These are phyloP conservation scores for Hemiprocne comata DNA, from an alignment of 2,113 vertebrate species.

Conservation along the genomic window DNA sequence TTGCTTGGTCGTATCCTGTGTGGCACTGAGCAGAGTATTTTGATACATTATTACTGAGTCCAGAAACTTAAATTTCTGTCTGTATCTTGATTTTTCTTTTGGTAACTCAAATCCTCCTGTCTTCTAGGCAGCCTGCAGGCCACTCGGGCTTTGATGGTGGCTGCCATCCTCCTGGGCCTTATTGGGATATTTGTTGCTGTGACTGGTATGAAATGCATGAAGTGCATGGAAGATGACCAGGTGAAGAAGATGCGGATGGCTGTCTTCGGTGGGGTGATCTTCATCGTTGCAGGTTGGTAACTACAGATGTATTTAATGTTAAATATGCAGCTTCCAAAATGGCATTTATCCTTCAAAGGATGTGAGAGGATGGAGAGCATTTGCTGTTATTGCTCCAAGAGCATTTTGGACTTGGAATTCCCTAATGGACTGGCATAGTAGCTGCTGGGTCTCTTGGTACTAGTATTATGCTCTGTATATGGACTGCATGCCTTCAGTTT, in stretches of 20 bases:
- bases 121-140: conserved; percentile 82
- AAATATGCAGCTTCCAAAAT: not conserved
- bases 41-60: not conserved
- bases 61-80: not conserved
- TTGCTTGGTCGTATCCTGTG: not conserved
- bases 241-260: conserved; percentile 81
- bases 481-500: not conserved
- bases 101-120: not conserved
- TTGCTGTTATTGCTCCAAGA: not conserved
- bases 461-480: not conserved
- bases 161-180: conserved; percentile 82
- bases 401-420: not conserved
- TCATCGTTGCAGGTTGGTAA: conserved; percentile 83
- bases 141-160: conserved; percentile 86
- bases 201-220: conserved; percentile 91
- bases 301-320: not conserved
- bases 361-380: not conserved
- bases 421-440: not conserved
- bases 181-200: conserved; percentile 79
- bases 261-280: conserved; percentile 81
- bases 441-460: not conserved
- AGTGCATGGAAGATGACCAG: conserved; percentile 82
- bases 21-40: not conserved
- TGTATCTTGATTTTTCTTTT: not conserved
- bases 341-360: not conserved